These are phyloP conservation scores for Amphipoea lucens DNA, from an alignment of 2,888 invertebrate species.

Conservation along the genomic window DNA sequence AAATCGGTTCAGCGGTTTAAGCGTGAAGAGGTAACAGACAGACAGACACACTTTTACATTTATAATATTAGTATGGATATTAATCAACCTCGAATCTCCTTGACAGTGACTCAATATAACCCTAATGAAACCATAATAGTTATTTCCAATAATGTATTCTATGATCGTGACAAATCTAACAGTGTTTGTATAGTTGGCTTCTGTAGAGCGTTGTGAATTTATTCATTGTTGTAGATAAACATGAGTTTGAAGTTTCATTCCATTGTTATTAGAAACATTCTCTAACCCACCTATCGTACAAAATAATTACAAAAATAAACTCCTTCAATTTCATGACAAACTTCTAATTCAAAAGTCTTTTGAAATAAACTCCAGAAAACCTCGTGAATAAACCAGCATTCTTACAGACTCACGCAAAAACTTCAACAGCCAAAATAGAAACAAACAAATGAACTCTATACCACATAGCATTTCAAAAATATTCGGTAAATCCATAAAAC, in stretches of 20 bases:
- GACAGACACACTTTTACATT: no score
- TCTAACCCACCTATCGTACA: background rate
- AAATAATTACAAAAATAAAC: background rate
- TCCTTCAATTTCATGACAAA: no score
- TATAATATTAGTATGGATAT: background rate
- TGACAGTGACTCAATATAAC: constrained; percentile 31
- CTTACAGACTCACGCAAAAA: background rate
- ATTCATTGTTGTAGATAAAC: constrained; percentile 17
- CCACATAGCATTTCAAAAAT: background rate
- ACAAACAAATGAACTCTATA: constrained; percentile 11
- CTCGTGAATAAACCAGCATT: background rate
- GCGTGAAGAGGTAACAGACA: no score
- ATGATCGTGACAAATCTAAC: constrained; percentile 47
- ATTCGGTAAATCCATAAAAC: constrained; percentile 40
- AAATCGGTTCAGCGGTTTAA: no score
- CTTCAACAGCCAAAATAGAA: background rate
- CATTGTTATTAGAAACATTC: background rate
- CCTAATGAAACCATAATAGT: constrained; percentile 18
- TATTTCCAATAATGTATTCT: constrained; percentile 13
- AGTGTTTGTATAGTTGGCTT: constrained; percentile 31
- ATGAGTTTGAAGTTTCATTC: constrained; percentile 15
- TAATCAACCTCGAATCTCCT: background rate
- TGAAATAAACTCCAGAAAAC: background rate
- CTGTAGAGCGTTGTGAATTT: constrained; percentile 24
- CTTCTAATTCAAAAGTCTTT: no score